Evolutionary conservation across 1,140 invertebrate genomes (phyloP), one percentile per base, ranked within the genome.

Genomic region (Ctenoplectra terminalis): DNA sequence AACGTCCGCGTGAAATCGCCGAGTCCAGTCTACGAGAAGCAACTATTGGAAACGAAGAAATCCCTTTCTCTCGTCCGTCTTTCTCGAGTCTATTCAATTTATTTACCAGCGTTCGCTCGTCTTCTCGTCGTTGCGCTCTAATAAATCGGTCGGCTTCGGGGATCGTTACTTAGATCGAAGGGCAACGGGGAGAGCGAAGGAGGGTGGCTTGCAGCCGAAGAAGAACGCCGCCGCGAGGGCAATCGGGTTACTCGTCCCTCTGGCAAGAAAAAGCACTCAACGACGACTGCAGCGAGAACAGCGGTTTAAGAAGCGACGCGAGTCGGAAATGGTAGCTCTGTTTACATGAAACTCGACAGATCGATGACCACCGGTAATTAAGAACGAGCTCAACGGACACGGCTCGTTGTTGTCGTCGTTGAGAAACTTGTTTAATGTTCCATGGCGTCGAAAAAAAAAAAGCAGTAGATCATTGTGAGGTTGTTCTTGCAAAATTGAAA

Each of bases 121-220:
- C n/a, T 40, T 37, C 29, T 72, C 34, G 50, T 5, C 50, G n/a
- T 26, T 9, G n/a, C n/a, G n/a, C n/a, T 72, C 50, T 43, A 72
- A 72, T 72, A 72, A 72, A 54, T 72, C 70, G 50, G 37, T n/a
- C 23, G n/a, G 37, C 70, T 43, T 43, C 70, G 17, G 37, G 8
- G n/a, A 56, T 56, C 50, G 52, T 72, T 72, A 72, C 70, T 73
- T 73, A 60, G 60, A 60, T 43, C 54, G 40, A 73, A 31, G 31
- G 31, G 11, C 26, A 23, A 43, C 9, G 31, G 20, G 2, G 29
- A 23, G 8, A 0, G 13, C 40, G 40, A 40, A 40, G 56, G 5
- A 60, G 31, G 69, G 34, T 56, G 69, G 15, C 6, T 71, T 43
- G 64, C 66, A 46, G 20, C n/a, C 17, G 26, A 17, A n/a, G 40